Evolutionary conservation across 2,888 invertebrate genomes (phyloP), one percentile per base, ranked within the genome.

Genomic region (Drosophila paramelanica): DNA sequence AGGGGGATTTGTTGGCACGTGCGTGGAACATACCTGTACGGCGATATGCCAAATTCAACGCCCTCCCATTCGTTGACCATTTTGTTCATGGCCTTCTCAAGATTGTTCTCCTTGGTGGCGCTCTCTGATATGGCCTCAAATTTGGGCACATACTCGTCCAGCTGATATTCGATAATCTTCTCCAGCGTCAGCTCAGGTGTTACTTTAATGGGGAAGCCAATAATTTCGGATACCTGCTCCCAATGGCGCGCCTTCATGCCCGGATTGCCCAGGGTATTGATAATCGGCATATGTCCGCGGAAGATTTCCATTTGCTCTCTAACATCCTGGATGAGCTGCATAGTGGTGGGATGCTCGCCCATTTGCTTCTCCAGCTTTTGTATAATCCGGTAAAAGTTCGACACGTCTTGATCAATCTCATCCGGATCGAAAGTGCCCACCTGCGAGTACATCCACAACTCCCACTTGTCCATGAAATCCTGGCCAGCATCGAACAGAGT

Each of bases 21-120:
- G 33, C 0, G 4, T 33, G 31, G 6, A 8, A 20, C 31, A 33
- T 75, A 91, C 92, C 92, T 96, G 93, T 97, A 97, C 14, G 94
- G 92, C 67, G 95, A 93, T 58, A 97, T 94, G 10, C 93, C 94
- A 90, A 98, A 97, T 88, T 93, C 94, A 79, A 97, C 94, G 71
- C 96, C 96, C 38, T 95, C 95, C 99, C 99, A 99, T 94, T 98
- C 98, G 51, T 93, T 93, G 90, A 95, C 96, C 98, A 99, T 99
- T 93, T 96, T 98, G 58, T 94, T 93, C 91, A 99, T 93, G 23
- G 96, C 96, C 92, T 95, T 97, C 92, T 99, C 99, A 49, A 99
- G 93, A 89, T 97, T 97, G 90, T 96, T 98, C 92, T 99, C 98
- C 92, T 98, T 99, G 2, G 98, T 98, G 0, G 99, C 99, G 0